These are phyloP conservation scores for Ascidia mentula DNA, from an alignment of 23 tunicate species.

Conservation along the genomic window DNA sequence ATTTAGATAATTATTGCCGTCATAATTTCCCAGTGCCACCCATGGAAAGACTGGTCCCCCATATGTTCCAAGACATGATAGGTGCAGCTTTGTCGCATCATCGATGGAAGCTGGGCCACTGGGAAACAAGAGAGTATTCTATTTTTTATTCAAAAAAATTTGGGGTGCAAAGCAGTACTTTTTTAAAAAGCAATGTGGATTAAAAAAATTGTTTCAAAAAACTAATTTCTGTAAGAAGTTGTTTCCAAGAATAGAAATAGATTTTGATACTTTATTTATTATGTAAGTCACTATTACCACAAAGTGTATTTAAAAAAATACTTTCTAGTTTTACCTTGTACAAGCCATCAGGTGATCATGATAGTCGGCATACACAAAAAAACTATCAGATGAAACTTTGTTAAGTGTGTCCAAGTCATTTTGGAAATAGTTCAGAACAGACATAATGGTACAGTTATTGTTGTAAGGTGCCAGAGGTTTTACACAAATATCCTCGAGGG, in stretches of 20 bases:
- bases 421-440: conserved; percentile 89
- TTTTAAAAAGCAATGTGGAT: too few species aligned
- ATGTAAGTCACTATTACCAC: too few species aligned
- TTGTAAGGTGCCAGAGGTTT: conserved; percentile 85
- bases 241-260: too few species aligned
- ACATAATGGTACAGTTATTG: conserved; percentile 73
- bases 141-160: too few species aligned
- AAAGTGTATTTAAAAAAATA: too few species aligned
- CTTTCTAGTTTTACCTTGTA: conserved; percentile 58
- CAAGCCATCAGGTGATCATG: conserved; percentile 86
- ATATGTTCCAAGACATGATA: conserved; percentile 89
- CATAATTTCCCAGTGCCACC: conserved; percentile 87
- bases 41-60: conserved; percentile 99
- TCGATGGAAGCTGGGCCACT: conserved; percentile 75
- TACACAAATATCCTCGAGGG: conserved; percentile 73
- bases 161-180: too few species aligned
- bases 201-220: too few species aligned
- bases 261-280: too few species aligned
- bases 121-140: too few species aligned
- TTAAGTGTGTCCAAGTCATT: conserved; percentile 40
- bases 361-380: conserved; percentile 39
- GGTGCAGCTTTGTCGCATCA: conserved; percentile 69
- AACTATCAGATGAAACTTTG: conserved; percentile 10
- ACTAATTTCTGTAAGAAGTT: too few species aligned
- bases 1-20: conserved; percentile 70